Evolutionary conservation across 2,888 invertebrate genomes (phyloP), one percentile per base, ranked within the genome.

Genomic region (Pandemis corylana): DNA sequence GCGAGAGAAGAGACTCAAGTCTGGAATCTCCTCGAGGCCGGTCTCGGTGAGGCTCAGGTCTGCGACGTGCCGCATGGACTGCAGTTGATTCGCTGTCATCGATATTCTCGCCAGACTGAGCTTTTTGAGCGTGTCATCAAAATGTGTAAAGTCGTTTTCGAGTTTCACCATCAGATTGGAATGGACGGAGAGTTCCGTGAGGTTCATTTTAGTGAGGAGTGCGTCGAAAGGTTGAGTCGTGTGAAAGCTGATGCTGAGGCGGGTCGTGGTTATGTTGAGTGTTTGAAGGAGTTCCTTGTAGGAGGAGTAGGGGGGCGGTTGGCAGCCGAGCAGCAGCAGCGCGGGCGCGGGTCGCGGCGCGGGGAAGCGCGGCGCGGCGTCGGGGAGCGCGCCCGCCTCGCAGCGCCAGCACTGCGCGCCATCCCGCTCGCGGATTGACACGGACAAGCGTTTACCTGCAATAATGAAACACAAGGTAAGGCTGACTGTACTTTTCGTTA

Each of bases 21-120:
- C 36, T 41, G 49, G 36, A 7, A 73, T 13, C 53, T 46, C 56
- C 13, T 64, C 56, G 7, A 73, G 53, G 7, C 72, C 72, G 2
- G 56, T 68, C 5, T 64, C 20, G 7, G 10, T 9, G 7, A 73
- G 63, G 6, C 56, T 73, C 13, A 73, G 63, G 6, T 36, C 56
- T 20, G 7, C 10, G 1, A 73, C 36, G 6, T 15, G 7, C 5
- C 36, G 15, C 28, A 56, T 1, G 0, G 20, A 56, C 15, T 15
- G 36, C 7, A 56, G 20, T 10, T 68, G 68, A 0, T 64, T n/a
- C 4, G 0, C 36, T 15, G 41, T 56, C 56, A 68, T 64, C 42
- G 68, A 36, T 1, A 68, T 13, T 1, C 42, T 46, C 44, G 15
- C 5, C 10, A 73, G 46, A 5, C 7, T 64, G 9, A 73, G 68